phyloP scores from a whole-genome alignment of 2,888 invertebrate species.

The Leucania comma region DNA sequence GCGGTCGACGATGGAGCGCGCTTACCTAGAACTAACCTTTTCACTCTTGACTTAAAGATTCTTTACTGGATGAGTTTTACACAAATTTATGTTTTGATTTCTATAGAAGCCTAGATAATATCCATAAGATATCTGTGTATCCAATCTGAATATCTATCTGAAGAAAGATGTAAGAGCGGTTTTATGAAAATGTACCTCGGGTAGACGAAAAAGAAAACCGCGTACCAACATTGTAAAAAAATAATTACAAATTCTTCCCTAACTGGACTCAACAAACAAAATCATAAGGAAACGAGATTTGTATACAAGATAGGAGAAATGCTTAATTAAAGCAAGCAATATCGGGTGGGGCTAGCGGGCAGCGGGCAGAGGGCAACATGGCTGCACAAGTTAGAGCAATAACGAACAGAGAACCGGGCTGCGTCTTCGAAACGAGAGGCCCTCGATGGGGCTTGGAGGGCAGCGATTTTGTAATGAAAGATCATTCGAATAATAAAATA shows the following conservation, averaged over 20 bases:
- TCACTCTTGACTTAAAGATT: too few species aligned
- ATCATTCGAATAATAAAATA: background rate
- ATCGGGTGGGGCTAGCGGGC: conserved; percentile 40
- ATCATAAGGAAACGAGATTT: conserved; percentile 26
- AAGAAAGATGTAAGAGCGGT: too few species aligned
- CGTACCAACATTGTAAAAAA: conserved; percentile 1
- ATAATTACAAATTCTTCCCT: background rate
- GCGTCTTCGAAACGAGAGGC: conserved; percentile 46
- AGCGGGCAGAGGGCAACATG: conserved; percentile 25
- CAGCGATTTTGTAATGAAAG: conserved; percentile 17
- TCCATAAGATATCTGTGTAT: too few species aligned
- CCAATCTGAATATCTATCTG: too few species aligned
- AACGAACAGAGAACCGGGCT: conserved; percentile 45
- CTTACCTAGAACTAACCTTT: too few species aligned
- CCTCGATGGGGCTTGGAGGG: conserved; percentile 18
- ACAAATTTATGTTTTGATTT: too few species aligned
- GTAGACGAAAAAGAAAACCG: background rate
- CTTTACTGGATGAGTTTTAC: too few species aligned
- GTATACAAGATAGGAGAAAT: conserved; percentile 30
- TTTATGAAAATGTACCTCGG: too few species aligned
- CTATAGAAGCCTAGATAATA: too few species aligned
- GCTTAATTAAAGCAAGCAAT: conserved; percentile 59
- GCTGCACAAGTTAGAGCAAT: conserved; percentile 56
- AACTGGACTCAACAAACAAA: conserved; percentile 12
- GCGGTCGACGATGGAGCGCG: too few species aligned